These are phyloP conservation scores for Leptocoma aspasia DNA, from an alignment of 2,113 vertebrate genomes.

Conservation along the genomic window DNA sequence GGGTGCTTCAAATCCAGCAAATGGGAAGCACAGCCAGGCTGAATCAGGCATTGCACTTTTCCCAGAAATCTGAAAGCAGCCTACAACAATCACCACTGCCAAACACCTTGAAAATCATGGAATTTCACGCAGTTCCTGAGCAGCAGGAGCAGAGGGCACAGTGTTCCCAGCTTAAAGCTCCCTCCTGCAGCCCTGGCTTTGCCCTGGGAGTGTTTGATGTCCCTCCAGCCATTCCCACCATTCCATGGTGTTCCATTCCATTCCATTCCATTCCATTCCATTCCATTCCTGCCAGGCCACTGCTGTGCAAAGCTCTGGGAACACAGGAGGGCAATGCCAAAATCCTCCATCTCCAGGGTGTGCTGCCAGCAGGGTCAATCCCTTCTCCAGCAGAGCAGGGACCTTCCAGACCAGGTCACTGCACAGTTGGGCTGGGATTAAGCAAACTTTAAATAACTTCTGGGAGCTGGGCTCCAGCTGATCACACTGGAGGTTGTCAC, in stretches of 20 bases:
- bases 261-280: neutral
- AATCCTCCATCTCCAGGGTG: neutral
- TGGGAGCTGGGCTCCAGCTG: neutral
- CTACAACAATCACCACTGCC: accelerated
- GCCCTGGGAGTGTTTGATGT: neutral
- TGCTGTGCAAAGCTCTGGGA: neutral
- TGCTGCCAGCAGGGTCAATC: neutral
- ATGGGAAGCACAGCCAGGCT: neutral
- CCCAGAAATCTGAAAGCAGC: neutral
- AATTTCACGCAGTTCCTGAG: accelerated
- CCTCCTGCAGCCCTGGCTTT: accelerated
- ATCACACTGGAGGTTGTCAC: neutral
- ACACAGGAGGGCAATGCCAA: neutral
- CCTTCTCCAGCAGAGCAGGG: neutral
- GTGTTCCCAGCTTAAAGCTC: neutral
- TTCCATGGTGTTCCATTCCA: accelerated
- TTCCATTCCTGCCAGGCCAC: neutral
- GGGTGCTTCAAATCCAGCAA: neutral
- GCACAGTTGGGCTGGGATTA: neutral
- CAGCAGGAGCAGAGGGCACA: neutral
- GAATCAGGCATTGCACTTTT: accelerated
- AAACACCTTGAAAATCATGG: accelerated
- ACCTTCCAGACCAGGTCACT: neutral
- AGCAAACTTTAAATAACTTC: neutral
- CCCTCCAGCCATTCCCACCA: neutral